Evolutionary conservation across 2,888 invertebrate species (phyloP), one percentile per base, ranked within the genome.

Genomic region (Macroteleia sp.): DNA sequence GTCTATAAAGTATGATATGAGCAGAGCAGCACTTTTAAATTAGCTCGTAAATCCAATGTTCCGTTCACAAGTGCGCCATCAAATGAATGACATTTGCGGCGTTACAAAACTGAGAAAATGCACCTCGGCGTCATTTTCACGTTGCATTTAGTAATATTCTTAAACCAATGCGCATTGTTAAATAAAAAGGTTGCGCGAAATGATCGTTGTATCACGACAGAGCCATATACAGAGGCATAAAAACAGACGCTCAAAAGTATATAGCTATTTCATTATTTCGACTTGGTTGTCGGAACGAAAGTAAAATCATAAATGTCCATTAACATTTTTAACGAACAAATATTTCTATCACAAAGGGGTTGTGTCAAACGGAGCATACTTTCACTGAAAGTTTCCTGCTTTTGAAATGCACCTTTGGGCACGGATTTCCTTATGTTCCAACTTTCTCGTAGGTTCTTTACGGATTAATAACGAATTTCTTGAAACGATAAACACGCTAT

Each of bases 31-130:
- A 71, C 39, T 74, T 79, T 74, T 70, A 74, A 77, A 77, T 74
- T 76, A 73, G 69, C 76, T 77, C 76, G 67, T 77, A 80, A 80
- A 80, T 80, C 71, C 57, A 62, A 41, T n/a, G 62, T 28, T 39
- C 57, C 16, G 20, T 42, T 56, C 54, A 46, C 66, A 36, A 66
- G 66, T 48, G 34, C 73, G 22, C 42, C 48, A 66, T 74, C 67
- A 71, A 71, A 42, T 62, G 54, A 48, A 52, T 79, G 75, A 71
- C 79, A 79, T 79, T 79, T 79, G 61, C 50, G 16, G 4, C n/a
- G 46, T 59, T 69, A 69, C 59, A 64, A 78, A 78, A 78, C 44
- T 28, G 48, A 41, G 62, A 62, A 73, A 77, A 73, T 67, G 56
- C 56, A 8, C 56, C 39, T 39, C 41, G 41, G 57, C 70, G 64